Conservation (phyloP, 23 tunicate species). For the Trididemnum nubilum region DNA sequence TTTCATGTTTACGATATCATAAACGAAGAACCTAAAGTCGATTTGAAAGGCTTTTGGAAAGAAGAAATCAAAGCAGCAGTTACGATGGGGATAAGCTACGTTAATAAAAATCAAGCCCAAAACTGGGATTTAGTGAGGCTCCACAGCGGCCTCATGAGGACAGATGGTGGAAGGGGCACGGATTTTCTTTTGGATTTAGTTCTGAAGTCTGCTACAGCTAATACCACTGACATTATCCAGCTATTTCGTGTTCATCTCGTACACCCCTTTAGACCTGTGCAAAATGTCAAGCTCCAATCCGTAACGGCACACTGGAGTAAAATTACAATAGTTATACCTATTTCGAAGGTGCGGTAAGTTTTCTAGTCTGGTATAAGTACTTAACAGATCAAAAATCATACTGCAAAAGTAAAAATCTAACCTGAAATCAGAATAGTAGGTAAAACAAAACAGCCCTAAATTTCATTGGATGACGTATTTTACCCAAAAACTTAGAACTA, state of each 20-base stretch:
- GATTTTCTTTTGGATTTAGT: constrained; percentile 72
- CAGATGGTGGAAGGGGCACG: constrained; percentile 65
- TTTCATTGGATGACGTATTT: too few relatives aligned
- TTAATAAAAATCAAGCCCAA: constrained; percentile 63
- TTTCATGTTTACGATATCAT: constrained; percentile 76
- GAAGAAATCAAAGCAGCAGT: constrained; percentile 76
- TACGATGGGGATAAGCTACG: constrained; percentile 64
- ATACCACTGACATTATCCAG: neutral
- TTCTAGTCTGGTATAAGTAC: too few relatives aligned
- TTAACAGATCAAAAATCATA: too few relatives aligned
- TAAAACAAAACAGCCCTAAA: too few relatives aligned
- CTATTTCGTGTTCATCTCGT: constrained; percentile 67
- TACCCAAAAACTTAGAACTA: too few relatives aligned
- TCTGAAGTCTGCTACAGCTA: neutral
- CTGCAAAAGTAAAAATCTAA: too few relatives aligned
- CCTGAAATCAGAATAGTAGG: too few relatives aligned
- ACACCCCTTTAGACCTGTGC: constrained; percentile 56
- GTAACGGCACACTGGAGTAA: too few relatives aligned
- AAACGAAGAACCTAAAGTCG: constrained; percentile 74
- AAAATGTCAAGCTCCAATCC: too few relatives aligned
- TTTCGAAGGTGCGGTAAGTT: too few relatives aligned
- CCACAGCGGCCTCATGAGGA: constrained; percentile 61
- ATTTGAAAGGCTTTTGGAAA: constrained; percentile 46
- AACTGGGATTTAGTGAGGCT: constrained; percentile 56
- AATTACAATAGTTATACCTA: too few relatives aligned